Evolutionary conservation across 2,797 vertebrate species (phyloP), one percentile per base, ranked within the genome.

Genomic region (Cryptoblepharus egeriae): DNA sequence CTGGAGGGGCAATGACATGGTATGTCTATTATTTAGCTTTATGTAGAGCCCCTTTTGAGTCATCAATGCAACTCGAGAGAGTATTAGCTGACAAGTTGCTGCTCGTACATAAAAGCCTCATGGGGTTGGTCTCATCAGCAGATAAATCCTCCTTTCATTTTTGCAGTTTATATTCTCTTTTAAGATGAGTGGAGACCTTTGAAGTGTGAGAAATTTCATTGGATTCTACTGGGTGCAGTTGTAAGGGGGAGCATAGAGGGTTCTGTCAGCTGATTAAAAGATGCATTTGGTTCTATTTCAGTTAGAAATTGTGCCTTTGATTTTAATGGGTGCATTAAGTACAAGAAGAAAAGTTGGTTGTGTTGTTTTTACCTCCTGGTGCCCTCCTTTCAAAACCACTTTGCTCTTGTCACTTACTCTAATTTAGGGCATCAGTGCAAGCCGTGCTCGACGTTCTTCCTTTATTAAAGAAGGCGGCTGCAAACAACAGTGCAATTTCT

Each of bases 381-480:
- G 26, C 37, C 58, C 13, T 88, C 60, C 79, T 87, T 88, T 74
- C 74, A 74, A 0, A 0, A 77, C 73, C 32, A 1, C 63, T 84
- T 81, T 73, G 49, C 42, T 87, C 73, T 81, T 0, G 0, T 63
- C 12, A 42, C 63, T 77, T 81, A 72, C 77, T 49, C 30, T 81
- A 85, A 79, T 24, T 26, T 22, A 82, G 64, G 72, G 30, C 39
- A 80, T 55, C 37, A 10, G 80, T 55, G 81, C 77, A 71, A 86
- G 20, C 76, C 82, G 4, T 0, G 1, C 73, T 85, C 0, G 0
- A 28, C 69, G 57, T 85, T 86, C 85, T 67, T 75, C 87, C 85
- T 86, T 89, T 91, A 88, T 74, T 86, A 84, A 88, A 91, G 83
- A 61, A 86, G 76, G 65, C 80, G 65, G 79, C 89, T 84, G 35